Percentiles rank a stretch among this genome's conserved stretches.
Conservation (phyloP, 2,888 invertebrate genomes). For the Helobdella robusta region DNA sequence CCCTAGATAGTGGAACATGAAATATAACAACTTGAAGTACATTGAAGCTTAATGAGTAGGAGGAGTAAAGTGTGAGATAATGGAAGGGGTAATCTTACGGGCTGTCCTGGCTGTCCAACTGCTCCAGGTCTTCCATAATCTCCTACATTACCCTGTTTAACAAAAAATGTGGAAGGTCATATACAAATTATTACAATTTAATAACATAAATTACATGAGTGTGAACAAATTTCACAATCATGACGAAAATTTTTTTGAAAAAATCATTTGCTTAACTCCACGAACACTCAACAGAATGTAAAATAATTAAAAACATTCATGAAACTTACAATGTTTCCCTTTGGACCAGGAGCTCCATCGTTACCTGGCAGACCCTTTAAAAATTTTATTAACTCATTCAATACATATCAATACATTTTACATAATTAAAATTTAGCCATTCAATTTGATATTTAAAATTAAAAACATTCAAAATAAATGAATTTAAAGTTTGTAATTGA, state of each 20-base stretch:
- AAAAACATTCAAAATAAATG: neutral
- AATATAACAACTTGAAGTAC: neutral
- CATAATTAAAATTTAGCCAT: neutral
- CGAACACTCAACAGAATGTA: neutral
- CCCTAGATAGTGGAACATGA: slow-evolving; percentile 38
- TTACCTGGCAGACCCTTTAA: slow-evolving; percentile 28
- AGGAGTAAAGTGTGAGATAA: neutral
- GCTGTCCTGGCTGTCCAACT: slow-evolving; percentile 33
- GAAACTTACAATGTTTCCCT: slow-evolving; percentile 24
- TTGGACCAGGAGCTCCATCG: slow-evolving; percentile 29
- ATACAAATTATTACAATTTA: too few relatives aligned
- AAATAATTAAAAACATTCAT: neutral
- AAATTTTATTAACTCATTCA: neutral
- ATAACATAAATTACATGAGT: too few relatives aligned
- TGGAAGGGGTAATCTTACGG: slow-evolving; percentile 29
- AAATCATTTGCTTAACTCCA: too few relatives aligned
- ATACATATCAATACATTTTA: slow-evolving; percentile 15
- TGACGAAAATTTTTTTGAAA: too few relatives aligned
- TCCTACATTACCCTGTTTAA: slow-evolving; percentile 30
- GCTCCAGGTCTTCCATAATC: slow-evolving; percentile 31
- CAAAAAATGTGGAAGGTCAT: too few relatives aligned
- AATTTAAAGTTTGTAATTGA: neutral
- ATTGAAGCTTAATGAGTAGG: neutral
- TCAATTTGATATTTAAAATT: neutral
- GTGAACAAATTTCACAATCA: too few relatives aligned